Base-by-base conservation (phyloP, 2,797 vertebrate species). In the Anabacerthia variegaticeps region DNA sequence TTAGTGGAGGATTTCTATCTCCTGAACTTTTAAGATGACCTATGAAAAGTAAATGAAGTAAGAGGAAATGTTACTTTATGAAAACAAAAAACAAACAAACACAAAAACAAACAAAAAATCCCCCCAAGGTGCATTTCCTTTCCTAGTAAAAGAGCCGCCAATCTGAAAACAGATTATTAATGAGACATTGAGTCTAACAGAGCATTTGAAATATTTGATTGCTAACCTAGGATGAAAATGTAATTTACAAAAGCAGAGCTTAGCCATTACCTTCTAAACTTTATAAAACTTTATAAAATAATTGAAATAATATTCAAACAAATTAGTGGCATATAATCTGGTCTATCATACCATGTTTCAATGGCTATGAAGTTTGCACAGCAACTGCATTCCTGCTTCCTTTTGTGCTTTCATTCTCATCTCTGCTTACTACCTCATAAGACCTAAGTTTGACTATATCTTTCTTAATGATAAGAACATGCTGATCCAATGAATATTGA, bases 1-100 rank as follows among this genome's bases (percentile, higher is more conserved):
- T 99, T 76, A 99, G 95, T 0, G 99, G 99, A 95, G 99, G 98
- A 93, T 99, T 99, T 98, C 98, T 98, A 79, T 99, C 99, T 61
- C 97, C 95, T 5, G 98, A 93, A 95, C 97, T 98, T 97, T 98
- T 98, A 97, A 99, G 98, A 97, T 99, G 98, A 92, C 97, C 98
- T 99, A 91, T 14, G 78, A 62, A 94, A 96, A 84, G 84, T 94
- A 88, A 89, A 85, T 34, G 65, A 83, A 66, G 61, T 78, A 96
- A 78, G 7, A 73, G 46, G 19, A 85, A 68, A 36, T 34, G 11
- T 82, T 82, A 28, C 22, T 65, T 8, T 17, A 46, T 46, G 21
- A 8, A 27, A 36, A 14, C 37, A 68, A 36, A 46, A 16, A 12
- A 39, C 44, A 44, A 44, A 22, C 44, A 46, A 46, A 46, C 21